Evolutionary conservation across 2,888 invertebrate genomes (phyloP).

Genomic region (Chesias legatella): DNA sequence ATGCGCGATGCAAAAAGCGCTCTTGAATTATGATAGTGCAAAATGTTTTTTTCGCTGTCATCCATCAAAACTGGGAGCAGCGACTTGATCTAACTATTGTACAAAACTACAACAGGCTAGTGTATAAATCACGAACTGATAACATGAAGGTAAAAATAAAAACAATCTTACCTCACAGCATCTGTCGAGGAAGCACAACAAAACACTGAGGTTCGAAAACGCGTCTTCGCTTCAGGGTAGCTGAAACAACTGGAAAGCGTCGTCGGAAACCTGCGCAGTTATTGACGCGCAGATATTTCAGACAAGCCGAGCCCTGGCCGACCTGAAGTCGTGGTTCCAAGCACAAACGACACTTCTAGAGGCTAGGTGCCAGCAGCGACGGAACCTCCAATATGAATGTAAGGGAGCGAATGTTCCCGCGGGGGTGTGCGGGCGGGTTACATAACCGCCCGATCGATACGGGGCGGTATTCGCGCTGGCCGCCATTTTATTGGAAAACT

Average conservation of each 20-base stretch:
- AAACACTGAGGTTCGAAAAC: conserved; percentile 41
- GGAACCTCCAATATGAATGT: conserved; percentile 56
- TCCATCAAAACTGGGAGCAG: too few relatives aligned
- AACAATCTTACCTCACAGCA: conserved; percentile 69
- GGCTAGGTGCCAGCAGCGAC: conserved; percentile 31
- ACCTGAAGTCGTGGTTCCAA: background rate
- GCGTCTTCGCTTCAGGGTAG: conserved; percentile 39
- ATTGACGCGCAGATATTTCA: conserved; percentile 44
- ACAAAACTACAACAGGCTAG: too few relatives aligned
- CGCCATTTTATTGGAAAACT: conserved; percentile 42
- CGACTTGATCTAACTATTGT: too few relatives aligned
- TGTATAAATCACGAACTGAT: too few relatives aligned
- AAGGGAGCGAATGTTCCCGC: conserved; percentile 41
- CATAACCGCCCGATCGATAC: conserved; percentile 69
- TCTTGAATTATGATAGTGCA: too few relatives aligned
- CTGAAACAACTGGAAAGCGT: conserved; percentile 57
- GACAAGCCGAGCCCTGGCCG: too few relatives aligned
- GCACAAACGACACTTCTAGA: conserved; percentile 14
- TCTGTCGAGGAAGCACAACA: conserved; percentile 56
- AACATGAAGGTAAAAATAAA: background rate
- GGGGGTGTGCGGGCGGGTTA: conserved; percentile 50
- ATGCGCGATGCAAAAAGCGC: too few relatives aligned
- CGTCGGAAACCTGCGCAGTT: conserved; percentile 40
- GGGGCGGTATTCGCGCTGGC: conserved; percentile 41
- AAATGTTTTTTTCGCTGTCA: too few relatives aligned